Evolutionary conservation across 1,140 invertebrate species (phyloP).

Genomic region (Laupala kohalensis): DNA sequence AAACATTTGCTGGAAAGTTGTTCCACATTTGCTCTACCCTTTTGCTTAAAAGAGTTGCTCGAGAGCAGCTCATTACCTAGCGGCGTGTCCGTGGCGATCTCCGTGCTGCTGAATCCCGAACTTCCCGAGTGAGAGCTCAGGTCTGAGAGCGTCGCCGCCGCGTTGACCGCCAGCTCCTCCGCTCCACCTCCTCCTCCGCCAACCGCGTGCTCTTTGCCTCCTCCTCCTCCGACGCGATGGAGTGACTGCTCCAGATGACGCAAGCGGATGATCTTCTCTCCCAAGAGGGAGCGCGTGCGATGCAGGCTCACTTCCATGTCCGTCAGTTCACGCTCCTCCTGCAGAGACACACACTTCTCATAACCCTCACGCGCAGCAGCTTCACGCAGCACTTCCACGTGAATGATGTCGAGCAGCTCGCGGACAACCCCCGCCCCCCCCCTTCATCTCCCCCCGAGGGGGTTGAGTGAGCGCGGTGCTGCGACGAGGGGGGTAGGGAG

Average conservation of each 20-base stretch:
- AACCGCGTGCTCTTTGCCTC: background rate
- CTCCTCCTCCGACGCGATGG: constrained; percentile 21
- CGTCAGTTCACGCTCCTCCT: constrained; percentile 64
- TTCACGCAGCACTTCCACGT: too few species aligned
- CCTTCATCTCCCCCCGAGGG: too few species aligned
- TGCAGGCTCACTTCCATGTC: constrained; percentile 68
- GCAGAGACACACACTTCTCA: constrained; percentile 10
- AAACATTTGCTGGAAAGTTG: too few species aligned
- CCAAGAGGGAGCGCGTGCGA: constrained; percentile 53
- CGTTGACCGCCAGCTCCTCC: constrained; percentile 30
- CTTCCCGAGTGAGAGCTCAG: constrained; percentile 49
- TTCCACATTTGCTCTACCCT: too few species aligned
- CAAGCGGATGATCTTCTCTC: constrained; percentile 64
- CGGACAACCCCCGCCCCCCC: too few species aligned
- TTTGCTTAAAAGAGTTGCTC: too few species aligned
- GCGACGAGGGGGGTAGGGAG: too few species aligned
- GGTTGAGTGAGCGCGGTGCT: too few species aligned
- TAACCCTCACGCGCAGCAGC: too few species aligned
- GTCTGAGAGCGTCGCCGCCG: constrained; percentile 45
- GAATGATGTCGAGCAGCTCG: too few species aligned
- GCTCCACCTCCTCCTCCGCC: constrained; percentile 28
- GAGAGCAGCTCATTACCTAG: too few species aligned
- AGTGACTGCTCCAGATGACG: constrained; percentile 61
- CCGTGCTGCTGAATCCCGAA: constrained; percentile 54
- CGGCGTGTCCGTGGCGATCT: constrained; percentile 24